These are phyloP conservation scores for Fukomys damarensis DNA, from an alignment of 2,113 vertebrate species.

Conservation along the genomic window DNA sequence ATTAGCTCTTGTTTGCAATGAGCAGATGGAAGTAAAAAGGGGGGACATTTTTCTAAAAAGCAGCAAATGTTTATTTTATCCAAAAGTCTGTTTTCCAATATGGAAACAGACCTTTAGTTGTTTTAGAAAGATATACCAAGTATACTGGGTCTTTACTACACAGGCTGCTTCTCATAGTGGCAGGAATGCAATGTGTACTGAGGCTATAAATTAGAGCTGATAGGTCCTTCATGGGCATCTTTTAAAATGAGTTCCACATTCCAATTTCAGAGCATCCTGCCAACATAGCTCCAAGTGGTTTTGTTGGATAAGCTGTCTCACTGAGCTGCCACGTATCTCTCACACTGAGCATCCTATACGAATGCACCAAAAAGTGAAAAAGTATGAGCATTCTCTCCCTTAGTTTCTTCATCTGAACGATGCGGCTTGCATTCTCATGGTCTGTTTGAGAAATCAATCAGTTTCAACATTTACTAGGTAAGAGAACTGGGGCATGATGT, in stretches of 20 bases:
- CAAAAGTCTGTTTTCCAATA: constrained; percentile 68
- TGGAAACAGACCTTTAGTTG: constrained; percentile 51
- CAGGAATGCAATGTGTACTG: neutral
- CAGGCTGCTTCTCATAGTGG: neutral
- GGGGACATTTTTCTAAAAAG: constrained; percentile 61
- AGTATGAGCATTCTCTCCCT: neutral
- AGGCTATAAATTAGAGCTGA: neutral
- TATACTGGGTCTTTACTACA: neutral
- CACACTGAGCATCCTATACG: neutral
- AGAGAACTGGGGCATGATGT: neutral
- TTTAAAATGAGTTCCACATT: constrained; percentile 5
- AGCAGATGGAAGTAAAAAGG: constrained; percentile 68
- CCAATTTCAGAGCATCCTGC: neutral
- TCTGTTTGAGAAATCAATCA: neutral
- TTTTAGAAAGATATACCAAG: constrained; percentile 52
- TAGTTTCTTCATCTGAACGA: constrained; percentile 4
- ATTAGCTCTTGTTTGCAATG: constrained; percentile 81
- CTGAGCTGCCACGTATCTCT: neutral
- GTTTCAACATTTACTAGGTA: neutral
- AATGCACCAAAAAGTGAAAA: neutral
- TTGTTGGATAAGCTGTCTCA: neutral
- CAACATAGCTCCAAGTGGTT: neutral
- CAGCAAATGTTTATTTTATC: constrained; percentile 72
- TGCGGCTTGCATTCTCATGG: neutral
- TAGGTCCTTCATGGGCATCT: neutral